Evolutionary conservation across 2,113 vertebrate species (phyloP).

Genomic region (Agapornis roseicollis): DNA sequence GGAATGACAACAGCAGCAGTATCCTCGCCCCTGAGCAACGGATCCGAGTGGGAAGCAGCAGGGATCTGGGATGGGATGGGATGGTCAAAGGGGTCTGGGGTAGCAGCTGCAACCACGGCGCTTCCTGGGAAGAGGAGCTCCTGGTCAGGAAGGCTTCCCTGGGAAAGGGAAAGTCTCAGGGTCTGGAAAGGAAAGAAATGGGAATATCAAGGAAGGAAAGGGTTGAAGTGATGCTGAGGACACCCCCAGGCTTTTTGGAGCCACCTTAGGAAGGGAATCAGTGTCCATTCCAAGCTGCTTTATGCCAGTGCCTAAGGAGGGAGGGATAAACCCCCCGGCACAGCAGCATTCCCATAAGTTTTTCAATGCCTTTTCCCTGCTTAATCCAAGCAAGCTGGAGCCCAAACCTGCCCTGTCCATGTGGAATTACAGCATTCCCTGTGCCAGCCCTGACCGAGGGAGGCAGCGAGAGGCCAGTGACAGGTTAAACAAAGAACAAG

Average conservation of each 20-base stretch:
- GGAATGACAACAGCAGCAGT: neutral
- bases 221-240: neutral
- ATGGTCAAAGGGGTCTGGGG: neutral
- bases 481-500: slow-evolving; percentile 10
- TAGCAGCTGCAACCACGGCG: neutral
- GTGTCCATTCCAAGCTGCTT: neutral
- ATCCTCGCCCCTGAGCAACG: neutral
- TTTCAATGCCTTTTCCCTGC: neutral
- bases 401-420: neutral
- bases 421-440: neutral
- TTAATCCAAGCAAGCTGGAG: neutral
- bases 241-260: neutral
- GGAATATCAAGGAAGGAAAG: neutral
- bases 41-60: neutral
- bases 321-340: neutral
- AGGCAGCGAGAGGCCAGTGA: neutral
- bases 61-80: neutral
- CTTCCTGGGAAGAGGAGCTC: neutral
- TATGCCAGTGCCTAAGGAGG: neutral
- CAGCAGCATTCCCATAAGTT: neutral
- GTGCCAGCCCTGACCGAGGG: neutral
- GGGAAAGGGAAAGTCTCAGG: neutral
- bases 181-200: slow-evolving; percentile 15
- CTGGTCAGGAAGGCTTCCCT: slow-evolving; percentile 14
- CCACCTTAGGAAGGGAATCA: neutral